phyloP scores from a whole-genome alignment of 2,888 invertebrate species.

The Glaucopsyche alexis region DNA sequence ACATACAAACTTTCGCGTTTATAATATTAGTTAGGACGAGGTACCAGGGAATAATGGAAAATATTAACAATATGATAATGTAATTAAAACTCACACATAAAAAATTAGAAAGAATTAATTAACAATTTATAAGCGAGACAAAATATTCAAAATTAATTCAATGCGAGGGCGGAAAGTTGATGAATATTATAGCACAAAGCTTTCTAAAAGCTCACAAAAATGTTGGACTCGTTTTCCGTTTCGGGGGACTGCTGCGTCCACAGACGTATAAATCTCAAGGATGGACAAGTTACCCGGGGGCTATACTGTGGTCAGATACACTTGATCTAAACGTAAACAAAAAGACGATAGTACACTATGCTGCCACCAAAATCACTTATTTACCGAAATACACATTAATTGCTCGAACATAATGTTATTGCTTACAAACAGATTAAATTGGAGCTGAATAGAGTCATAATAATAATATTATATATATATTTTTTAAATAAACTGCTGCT shows the following conservation, averaged over 20 bases:
- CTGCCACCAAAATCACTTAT: not conserved
- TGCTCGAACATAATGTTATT: no score
- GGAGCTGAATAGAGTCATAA: no score
- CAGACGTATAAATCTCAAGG: not conserved
- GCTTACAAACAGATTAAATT: no score
- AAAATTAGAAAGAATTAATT: not conserved
- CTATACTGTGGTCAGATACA: no score
- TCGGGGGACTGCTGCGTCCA: not conserved
- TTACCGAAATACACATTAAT: not conserved
- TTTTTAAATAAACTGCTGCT: no score
- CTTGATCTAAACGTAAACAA: no score
- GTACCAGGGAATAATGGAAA: not conserved
- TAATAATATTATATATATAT: no score
- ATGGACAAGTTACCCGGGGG: not conserved
- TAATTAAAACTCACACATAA: conserved; percentile 8
- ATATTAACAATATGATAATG: not conserved
- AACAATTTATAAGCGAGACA: conserved; percentile 1
- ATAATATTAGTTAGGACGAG: no score
- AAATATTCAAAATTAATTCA: not conserved
- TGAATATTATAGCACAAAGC: not conserved
- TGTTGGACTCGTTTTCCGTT: not conserved
- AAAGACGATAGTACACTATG: no score
- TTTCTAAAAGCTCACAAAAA: not conserved
- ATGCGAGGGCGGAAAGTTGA: not conserved
- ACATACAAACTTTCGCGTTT: no score